phyloP scores from a whole-genome alignment of 2,888 invertebrate genomes.

The Ochlodes sylvanus region DNA sequence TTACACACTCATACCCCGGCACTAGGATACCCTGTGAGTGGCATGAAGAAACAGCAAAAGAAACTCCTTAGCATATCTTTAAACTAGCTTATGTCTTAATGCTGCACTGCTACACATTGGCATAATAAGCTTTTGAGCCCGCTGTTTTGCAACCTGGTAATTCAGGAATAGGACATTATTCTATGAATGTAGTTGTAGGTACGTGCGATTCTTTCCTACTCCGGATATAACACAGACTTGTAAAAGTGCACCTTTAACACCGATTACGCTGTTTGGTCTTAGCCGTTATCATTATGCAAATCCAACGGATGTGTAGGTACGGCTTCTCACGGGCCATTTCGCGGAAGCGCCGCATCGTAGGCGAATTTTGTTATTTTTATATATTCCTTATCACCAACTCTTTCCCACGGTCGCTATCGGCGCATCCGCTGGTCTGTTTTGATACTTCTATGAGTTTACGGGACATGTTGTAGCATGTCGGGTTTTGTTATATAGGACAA shows the following conservation, averaged over 20 bases:
- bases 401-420: constrained; percentile 68
- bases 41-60: no score
- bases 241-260: not conserved
- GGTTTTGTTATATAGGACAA: constrained; percentile 4
- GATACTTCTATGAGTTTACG: constrained; percentile 26
- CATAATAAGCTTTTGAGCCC: no score
- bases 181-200: not conserved
- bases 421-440: constrained; percentile 32
- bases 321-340: constrained; percentile 55
- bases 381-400: constrained; percentile 51
- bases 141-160: no score
- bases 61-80: no score
- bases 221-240: not conserved
- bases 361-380: constrained; percentile 55
- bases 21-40: no score
- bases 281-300: constrained; percentile 47
- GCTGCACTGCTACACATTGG: no score
- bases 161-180: no score
- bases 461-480: constrained; percentile 32
- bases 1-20: no score
- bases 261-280: constrained; percentile 16
- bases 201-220: not conserved
- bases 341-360: constrained; percentile 59
- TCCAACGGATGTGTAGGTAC: constrained; percentile 43
- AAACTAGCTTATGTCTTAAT: no score